These are phyloP conservation scores for Caranx ignobilis DNA, from an alignment of 2,113 vertebrate species.

Conservation along the genomic window DNA sequence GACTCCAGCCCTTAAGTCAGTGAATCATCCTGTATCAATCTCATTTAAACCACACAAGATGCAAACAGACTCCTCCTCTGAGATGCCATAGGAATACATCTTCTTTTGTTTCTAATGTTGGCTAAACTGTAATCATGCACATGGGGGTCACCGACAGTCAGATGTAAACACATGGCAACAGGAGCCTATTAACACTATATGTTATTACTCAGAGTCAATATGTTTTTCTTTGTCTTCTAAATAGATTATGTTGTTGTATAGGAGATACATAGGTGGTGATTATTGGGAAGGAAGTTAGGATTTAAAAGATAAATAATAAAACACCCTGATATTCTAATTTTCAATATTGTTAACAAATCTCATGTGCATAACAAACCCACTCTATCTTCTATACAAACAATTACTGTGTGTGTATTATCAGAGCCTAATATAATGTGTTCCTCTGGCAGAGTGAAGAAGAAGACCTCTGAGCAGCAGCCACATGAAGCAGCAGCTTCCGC, in stretches of 20 bases:
- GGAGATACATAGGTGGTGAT: no score
- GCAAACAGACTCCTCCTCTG: not conserved
- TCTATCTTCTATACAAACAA: not conserved
- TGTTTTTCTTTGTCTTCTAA: no score
- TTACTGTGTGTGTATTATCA: not conserved
- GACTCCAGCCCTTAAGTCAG: no score
- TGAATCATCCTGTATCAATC: not conserved
- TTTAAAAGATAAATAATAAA: no score
- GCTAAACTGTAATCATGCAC: not conserved
- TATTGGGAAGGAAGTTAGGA: no score
- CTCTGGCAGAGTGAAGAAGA: not conserved
- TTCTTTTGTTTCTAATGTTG: no score
- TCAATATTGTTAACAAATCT: not conserved
- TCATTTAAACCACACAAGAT: constrained; percentile 9
- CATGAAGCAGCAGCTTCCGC: constrained; percentile 36
- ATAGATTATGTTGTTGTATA: no score
- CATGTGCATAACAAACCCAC: not conserved
- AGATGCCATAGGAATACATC: not conserved
- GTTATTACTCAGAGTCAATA: no score
- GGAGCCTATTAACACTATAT: no score
- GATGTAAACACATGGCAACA: not conserved
- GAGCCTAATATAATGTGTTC: not conserved
- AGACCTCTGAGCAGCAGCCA: not conserved
- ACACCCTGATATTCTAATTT: no score
- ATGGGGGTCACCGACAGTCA: not conserved